Percentiles rank a stretch among this genome's conserved stretches.
These are phyloP conservation scores for Glyptemys insculpta DNA, from an alignment of 2,797 vertebrate species.

Conservation along the genomic window DNA sequence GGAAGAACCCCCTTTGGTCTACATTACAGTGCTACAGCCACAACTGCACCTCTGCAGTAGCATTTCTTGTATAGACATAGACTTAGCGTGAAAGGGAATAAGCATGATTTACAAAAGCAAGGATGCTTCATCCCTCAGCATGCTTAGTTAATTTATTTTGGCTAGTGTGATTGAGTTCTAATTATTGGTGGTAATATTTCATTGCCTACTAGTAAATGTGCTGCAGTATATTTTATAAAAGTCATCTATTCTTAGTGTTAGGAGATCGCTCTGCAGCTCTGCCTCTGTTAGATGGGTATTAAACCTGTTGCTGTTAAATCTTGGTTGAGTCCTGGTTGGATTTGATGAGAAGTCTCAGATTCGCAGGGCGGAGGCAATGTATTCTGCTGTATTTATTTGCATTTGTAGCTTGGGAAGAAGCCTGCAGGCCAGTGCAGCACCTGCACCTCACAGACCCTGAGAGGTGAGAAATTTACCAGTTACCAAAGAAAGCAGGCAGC, in stretches of 20 bases:
- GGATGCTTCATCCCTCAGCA: neutral
- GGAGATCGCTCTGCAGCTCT: accelerated
- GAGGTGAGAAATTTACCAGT: neutral
- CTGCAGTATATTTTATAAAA: neutral
- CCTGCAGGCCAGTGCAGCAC: neutral
- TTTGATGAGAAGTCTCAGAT: neutral
- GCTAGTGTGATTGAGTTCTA: neutral
- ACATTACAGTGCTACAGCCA: too few species aligned
- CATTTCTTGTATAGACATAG: too few species aligned
- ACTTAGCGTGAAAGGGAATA: neutral
- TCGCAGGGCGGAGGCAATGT: neutral
- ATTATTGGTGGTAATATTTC: neutral
- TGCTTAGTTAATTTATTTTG: neutral
- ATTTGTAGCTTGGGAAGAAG: neutral
- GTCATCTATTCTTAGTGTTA: neutral
- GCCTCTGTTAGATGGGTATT: neutral
- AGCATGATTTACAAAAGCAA: neutral
- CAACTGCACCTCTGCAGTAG: too few species aligned
- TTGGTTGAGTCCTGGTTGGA: accelerated
- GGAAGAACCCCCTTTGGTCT: too few species aligned
- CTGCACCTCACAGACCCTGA: neutral
- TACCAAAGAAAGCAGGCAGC: neutral
- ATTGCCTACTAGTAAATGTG: accelerated
- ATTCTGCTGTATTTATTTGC: neutral
- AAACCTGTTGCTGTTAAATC: neutral